Percentiles rank a stretch among this genome's conserved stretches.
phyloP scores from a whole-genome alignment of 2,888 invertebrate genomes.

The Galerucella pusilla region DNA sequence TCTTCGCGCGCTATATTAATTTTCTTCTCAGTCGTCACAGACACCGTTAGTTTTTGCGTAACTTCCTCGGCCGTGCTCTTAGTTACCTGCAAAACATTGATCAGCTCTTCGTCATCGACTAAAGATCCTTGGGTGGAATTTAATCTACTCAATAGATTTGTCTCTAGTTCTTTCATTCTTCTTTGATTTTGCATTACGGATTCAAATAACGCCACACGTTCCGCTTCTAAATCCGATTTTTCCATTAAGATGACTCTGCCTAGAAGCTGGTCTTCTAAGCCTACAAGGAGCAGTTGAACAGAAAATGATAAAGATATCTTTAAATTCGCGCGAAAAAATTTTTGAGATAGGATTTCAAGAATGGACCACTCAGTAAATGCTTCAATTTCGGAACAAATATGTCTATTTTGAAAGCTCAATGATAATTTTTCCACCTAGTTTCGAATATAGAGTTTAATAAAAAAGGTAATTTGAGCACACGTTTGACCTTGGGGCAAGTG shows the following conservation, averaged over 20 bases:
- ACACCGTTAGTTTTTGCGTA: slow-evolving; percentile 90
- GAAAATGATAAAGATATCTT: too few species aligned
- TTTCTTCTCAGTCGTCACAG: slow-evolving; percentile 93
- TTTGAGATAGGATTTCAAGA: background rate
- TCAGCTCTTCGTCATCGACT: slow-evolving; percentile 95
- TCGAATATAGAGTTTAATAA: too few species aligned
- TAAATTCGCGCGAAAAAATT: too few species aligned
- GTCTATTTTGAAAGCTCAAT: too few species aligned
- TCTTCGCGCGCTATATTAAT: slow-evolving; percentile 95
- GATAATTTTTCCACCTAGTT: too few species aligned
- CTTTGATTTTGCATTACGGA: slow-evolving; percentile 97
- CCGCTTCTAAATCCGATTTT: slow-evolving; percentile 94
- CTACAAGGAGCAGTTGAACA: slow-evolving; percentile 59
- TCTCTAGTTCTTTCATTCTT: slow-evolving; percentile 95
- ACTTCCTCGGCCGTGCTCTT: slow-evolving; percentile 94
- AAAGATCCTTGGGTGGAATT: slow-evolving; percentile 94
- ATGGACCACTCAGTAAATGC: background rate
- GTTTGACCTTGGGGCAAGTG: too few species aligned
- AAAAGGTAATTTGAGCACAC: too few species aligned
- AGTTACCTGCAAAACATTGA: slow-evolving; percentile 83
- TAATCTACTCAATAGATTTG: slow-evolving; percentile 88
- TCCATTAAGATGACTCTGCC: slow-evolving; percentile 96
- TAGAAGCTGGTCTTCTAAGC: slow-evolving; percentile 93
- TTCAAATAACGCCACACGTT: slow-evolving; percentile 91
- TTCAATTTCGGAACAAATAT: too few species aligned